Evolutionary conservation across 2,113 vertebrate species (phyloP), one percentile per base, ranked within the genome.

Genomic region (Istiophorus platypterus): DNA sequence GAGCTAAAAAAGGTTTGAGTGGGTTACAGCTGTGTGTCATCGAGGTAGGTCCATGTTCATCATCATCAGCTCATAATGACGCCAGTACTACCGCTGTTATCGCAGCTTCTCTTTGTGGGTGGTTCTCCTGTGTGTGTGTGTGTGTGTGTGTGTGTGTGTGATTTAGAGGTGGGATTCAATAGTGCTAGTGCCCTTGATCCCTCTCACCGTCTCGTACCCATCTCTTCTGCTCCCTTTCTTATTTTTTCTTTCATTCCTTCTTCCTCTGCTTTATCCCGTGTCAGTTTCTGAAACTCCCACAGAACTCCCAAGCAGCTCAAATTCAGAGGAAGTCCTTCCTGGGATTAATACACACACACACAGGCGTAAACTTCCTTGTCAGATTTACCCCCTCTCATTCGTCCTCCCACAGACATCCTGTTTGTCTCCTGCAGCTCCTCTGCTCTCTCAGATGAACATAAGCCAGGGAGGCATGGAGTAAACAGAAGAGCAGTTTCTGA

Each of bases 321-420:
- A 85, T 69, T 82, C 81, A 91, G 89, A 93, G 92, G 93, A 94
- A 94, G 93, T 91, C 89, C 92, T 93, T 93, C 92, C 92, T 94
- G 92, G 86, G 92, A 93, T 92, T 92, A 92, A 89, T 17, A 66
- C 82, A 75, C 61, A 61, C 63, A 45, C 76, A 63, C 68, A 65
- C 82, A 67, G 67, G 67, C 67, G 39, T 72, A 88, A 72, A 89
- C 92, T 91, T 90, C 91, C 90, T 87, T 47, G 84, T 92, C 82
- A 90, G 89, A 91, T 92, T 90, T 73, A 80, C 80, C 82, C 83
- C 64, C 84, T 81, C 82, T 87, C 81, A 83, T 90, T 91, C 81
- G 89, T 91, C 88, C 90, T 93, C 92, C 91, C 87, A 90, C 92
- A 92, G 92, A 93, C 93, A 92, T 94, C 92, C 92, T 93, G 92